Base-by-base conservation (phyloP, 2,888 invertebrate species). In the Limnephilus auricula region DNA sequence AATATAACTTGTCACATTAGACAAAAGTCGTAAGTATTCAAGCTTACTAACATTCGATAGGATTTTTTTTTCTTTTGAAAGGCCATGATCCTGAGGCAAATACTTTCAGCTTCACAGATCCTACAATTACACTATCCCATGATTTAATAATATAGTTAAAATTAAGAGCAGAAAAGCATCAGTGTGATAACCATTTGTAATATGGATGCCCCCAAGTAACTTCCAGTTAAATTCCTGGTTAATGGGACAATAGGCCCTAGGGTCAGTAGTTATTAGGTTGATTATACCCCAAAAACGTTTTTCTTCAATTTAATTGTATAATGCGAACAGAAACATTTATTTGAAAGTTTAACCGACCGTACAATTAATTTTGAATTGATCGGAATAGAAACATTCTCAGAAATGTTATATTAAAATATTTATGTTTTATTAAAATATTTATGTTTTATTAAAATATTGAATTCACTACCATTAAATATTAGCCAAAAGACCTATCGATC, bases 201-300 rank as follows among this genome's bases (percentile, higher is more conserved):
- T 87, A 92, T 92, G 87, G 90, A 92, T 90, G 92, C 89, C 34
- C 89, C 79, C 45, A 25, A 84, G 78, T 50, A 92, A 92, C 92
- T 92, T 89, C 92, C 92, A 92, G 92, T 92, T 92, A 92, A 92
- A 92, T 92, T 92, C 92, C 91, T 90, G n/a, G 89, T 88, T 90
- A 92, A 92, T 92, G 85, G 86, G 86, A 65, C 89, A 50, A 79
- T 78, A 78, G 31, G 90, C 92, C 92, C 84, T 79, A 85, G 90
- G 91, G 89, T 40, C 82, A n/a, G 83, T 65, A 25, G 65, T 65
- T 86, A 90, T 91, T 91, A 92, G 80, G 65, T 2, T 65, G 25
- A 65, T 65, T 65, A 65, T 65, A 91, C 83, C 25, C 85, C 79
- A 79, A 65, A 65, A 25, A 65, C 25, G 65, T 45, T 15, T n/a